phyloP scores from a whole-genome alignment of 2,888 invertebrate species.

The Hesperia comma region DNA sequence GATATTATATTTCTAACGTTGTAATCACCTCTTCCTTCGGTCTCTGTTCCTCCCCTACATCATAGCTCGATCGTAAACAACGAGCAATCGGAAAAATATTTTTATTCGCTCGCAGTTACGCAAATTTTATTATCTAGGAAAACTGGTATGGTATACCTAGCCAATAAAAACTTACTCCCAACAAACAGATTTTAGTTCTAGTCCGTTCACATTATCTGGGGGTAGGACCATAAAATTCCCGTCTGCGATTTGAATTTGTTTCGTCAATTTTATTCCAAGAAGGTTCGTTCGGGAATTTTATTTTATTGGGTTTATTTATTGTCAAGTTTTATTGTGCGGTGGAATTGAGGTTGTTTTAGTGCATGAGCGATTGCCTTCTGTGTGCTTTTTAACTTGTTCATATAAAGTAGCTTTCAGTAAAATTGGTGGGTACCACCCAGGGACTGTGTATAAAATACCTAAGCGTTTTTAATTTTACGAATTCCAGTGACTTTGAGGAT shows the following conservation, averaged over 20 bases:
- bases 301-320: constrained; percentile 35
- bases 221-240: constrained; percentile 34
- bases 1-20: background rate
- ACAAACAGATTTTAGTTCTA: constrained; percentile 36
- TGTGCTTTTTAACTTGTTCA: constrained; percentile 7
- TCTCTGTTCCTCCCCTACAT: background rate
- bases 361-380: constrained; percentile 24
- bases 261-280: constrained; percentile 31
- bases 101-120: constrained; percentile 27
- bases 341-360: constrained; percentile 33
- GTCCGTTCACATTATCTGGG: constrained; percentile 26
- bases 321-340: constrained; percentile 34
- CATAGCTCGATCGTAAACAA: constrained; percentile 27
- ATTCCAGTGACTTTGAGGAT: no score
- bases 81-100: constrained; percentile 29
- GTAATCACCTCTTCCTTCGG: background rate
- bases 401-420: background rate
- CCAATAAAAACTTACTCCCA: constrained; percentile 32
- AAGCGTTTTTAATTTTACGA: no score
- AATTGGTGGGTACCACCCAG: no score
- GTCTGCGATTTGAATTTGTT: constrained; percentile 37
- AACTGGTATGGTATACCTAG: constrained; percentile 14
- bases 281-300: constrained; percentile 30
- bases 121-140: constrained; percentile 27
- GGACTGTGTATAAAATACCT: no score